Evolutionary conservation across 2,797 vertebrate species (phyloP).

Genomic region (Siniperca obscura): DNA sequence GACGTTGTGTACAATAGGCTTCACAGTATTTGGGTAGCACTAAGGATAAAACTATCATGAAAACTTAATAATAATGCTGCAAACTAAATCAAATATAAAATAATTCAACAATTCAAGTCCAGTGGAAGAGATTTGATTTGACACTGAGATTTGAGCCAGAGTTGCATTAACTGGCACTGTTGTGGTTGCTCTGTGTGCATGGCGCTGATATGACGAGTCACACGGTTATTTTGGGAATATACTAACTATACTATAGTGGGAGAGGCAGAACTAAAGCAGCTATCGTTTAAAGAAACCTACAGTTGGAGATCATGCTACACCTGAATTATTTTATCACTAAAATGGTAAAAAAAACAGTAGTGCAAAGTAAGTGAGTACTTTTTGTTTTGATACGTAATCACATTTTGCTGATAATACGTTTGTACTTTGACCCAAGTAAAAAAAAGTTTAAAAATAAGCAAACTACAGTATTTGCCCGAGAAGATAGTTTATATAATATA

Average conservation of each 20-base stretch:
- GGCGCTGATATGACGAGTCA: conserved; percentile 5
- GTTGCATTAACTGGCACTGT: background rate
- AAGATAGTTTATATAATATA: background rate
- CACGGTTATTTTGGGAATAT: conserved; percentile 24
- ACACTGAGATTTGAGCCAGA: conserved; percentile 10
- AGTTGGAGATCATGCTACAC: background rate
- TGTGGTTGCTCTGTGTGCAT: background rate
- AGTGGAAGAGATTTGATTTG: conserved; percentile 8
- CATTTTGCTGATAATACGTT: background rate
- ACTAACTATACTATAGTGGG: background rate
- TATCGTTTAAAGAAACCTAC: background rate
- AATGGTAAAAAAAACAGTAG: background rate
- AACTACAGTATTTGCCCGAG: background rate
- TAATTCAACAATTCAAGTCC: background rate
- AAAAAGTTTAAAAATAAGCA: background rate
- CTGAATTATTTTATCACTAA: background rate
- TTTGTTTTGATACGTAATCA: background rate
- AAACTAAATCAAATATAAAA: background rate
- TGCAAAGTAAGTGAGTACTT: no score
- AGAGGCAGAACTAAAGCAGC: background rate
- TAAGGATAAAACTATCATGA: background rate
- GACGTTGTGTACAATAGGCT: no score
- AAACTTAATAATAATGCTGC: background rate
- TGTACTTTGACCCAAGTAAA: background rate
- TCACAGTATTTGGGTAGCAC: background rate